Evolutionary conservation across 2,797 vertebrate genomes (phyloP).

Genomic region (Nyctalus aviator): DNA sequence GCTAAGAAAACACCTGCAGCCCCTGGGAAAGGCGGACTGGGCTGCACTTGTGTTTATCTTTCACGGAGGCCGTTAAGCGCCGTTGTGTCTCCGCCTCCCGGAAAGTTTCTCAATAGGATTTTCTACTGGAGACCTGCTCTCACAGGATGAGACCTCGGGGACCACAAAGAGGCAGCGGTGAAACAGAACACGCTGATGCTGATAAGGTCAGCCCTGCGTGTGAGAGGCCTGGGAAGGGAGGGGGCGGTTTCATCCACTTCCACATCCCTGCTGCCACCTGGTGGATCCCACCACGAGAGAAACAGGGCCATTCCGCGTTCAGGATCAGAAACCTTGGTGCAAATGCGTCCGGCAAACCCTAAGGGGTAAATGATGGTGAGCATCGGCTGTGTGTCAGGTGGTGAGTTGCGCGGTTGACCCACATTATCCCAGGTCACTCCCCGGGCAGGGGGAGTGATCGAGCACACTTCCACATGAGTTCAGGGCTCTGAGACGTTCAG

Average conservation of each 20-base stretch:
- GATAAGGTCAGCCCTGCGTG: background rate
- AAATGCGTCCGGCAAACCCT: background rate
- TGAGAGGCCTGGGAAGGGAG: background rate
- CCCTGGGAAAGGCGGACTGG: no score
- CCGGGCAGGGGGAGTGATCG: background rate
- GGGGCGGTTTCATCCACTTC: background rate
- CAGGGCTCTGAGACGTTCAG: background rate
- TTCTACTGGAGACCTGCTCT: no score
- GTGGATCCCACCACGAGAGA: background rate
- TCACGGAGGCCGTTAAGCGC: background rate
- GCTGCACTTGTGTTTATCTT: slow-evolving; percentile 32
- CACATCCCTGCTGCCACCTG: slow-evolving; percentile 71
- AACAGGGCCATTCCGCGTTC: background rate
- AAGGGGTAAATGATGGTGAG: background rate
- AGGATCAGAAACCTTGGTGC: background rate
- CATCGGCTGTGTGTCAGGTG: accelerated
- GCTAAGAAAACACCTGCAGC: no score
- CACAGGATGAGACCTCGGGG: no score
- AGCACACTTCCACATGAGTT: background rate
- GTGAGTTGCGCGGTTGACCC: background rate
- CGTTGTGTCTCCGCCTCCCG: background rate
- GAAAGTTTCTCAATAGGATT: slow-evolving; percentile 8
- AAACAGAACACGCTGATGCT: background rate
- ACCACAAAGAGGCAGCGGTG: no score
- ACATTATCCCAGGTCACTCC: background rate